Percentiles rank a stretch among this genome's conserved stretches.
phyloP scores from a whole-genome alignment of 1,140 invertebrate species.

The Scaptomyza graminum region DNA sequence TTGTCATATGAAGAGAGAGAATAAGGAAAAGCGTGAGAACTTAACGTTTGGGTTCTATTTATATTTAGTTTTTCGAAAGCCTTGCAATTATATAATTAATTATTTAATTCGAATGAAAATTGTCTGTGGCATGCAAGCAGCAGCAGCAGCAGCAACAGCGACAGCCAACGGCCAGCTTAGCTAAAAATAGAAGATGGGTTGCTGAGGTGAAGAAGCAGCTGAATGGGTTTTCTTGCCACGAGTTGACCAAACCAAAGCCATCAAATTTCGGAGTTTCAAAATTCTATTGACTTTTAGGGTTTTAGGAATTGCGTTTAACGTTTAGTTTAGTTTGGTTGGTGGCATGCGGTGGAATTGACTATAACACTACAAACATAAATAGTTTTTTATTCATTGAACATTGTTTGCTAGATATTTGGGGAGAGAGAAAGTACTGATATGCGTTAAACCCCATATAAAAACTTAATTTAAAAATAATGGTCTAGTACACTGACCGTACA shows the following conservation, averaged over 20 bases:
- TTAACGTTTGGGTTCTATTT: slow-evolving; percentile 31
- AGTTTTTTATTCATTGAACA: too few species aligned
- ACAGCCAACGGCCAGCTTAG: slow-evolving; percentile 21
- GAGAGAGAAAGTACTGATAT: too few species aligned
- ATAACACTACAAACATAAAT: too few species aligned
- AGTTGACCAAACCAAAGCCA: background rate
- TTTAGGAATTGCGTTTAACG: background rate
- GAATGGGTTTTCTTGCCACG: background rate
- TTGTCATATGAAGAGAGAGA: too few species aligned
- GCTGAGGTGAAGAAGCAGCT: background rate
- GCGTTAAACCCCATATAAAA: too few species aligned
- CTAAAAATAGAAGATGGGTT: background rate
- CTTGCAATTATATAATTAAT: slow-evolving; percentile 63
- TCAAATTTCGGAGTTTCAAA: background rate
- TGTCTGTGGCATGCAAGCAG: slow-evolving; percentile 57
- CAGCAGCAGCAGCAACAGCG: slow-evolving; percentile 9
- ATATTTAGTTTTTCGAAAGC: slow-evolving; percentile 15
- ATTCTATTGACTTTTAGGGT: background rate
- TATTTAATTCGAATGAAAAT: slow-evolving; percentile 59
- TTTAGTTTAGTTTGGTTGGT: background rate
- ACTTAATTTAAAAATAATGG: too few species aligned
- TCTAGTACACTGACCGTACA: too few species aligned
- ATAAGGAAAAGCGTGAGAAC: slow-evolving; percentile 44
- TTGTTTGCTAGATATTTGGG: too few species aligned
- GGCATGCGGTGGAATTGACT: too few species aligned